These are phyloP conservation scores for Hybognathus amarus DNA, from an alignment of 2,797 vertebrate species.

Conservation along the genomic window DNA sequence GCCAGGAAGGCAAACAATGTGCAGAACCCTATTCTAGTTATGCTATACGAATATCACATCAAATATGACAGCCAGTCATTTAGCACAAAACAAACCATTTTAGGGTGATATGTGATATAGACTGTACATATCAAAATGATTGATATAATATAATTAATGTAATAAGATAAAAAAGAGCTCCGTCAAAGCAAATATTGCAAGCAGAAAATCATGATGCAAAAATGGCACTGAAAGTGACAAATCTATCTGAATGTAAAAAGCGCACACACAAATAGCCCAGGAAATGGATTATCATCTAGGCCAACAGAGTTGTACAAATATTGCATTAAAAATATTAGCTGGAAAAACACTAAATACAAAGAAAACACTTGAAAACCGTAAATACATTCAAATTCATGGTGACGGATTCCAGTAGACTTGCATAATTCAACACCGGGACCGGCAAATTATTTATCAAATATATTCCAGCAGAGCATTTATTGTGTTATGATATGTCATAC, in stretches of 20 bases:
- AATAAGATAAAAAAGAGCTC: background rate
- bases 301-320: background rate
- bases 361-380: background rate
- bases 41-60: background rate
- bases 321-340: conserved; percentile 1
- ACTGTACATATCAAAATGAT: background rate
- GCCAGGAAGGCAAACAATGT: background rate
- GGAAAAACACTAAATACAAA: background rate
- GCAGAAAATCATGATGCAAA: background rate
- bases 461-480: conserved; percentile 11
- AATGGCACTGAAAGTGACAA: background rate
- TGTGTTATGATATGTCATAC: background rate
- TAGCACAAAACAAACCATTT: background rate
- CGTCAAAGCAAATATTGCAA: background rate
- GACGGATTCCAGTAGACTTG: conserved; percentile 11
- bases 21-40: background rate
- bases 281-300: background rate
- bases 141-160: too few species aligned
- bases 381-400: conserved; percentile 4
- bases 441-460: background rate
- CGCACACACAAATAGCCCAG: background rate
- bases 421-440: conserved; percentile 6
- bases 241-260: background rate
- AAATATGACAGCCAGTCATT: background rate
- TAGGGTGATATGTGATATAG: background rate